These are phyloP conservation scores for Cardinalis cardinalis DNA, from an alignment of 2,113 vertebrate genomes.

Conservation along the genomic window DNA sequence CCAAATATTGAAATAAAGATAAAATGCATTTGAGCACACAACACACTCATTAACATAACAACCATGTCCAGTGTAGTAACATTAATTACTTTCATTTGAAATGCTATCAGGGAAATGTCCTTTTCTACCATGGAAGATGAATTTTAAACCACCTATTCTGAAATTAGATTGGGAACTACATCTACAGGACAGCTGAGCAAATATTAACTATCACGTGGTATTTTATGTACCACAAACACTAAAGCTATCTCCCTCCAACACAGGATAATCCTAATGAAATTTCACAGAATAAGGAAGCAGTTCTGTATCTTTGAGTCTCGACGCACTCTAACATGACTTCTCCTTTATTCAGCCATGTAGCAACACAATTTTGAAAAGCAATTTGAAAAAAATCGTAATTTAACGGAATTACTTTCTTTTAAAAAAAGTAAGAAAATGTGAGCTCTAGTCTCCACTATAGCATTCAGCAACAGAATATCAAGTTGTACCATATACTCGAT, in stretches of 20 bases:
- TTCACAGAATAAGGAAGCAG: background rate
- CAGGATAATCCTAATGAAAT: background rate
- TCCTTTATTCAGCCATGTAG: background rate
- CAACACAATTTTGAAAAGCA: background rate
- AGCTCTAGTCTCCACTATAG: background rate
- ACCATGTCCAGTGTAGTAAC: background rate
- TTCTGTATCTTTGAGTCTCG: background rate
- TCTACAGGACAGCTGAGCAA: background rate
- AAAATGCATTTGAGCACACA: background rate
- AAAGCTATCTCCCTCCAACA: background rate
- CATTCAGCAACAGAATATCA: background rate
- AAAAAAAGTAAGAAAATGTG: background rate
- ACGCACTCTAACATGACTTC: background rate
- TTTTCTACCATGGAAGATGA: background rate
- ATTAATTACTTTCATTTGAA: background rate
- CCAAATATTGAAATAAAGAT: background rate
- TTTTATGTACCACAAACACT: background rate
- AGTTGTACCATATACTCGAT: background rate
- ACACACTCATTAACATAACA: background rate
- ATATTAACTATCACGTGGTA: background rate
- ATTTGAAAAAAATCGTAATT: background rate
- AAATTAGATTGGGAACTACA: background rate
- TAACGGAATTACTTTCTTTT: background rate
- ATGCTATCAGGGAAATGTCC: background rate
- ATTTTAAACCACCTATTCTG: background rate